Evolutionary conservation across 2,888 invertebrate genomes (phyloP), one percentile per base, ranked within the genome.

Genomic region (Odontocerum albicorne): DNA sequence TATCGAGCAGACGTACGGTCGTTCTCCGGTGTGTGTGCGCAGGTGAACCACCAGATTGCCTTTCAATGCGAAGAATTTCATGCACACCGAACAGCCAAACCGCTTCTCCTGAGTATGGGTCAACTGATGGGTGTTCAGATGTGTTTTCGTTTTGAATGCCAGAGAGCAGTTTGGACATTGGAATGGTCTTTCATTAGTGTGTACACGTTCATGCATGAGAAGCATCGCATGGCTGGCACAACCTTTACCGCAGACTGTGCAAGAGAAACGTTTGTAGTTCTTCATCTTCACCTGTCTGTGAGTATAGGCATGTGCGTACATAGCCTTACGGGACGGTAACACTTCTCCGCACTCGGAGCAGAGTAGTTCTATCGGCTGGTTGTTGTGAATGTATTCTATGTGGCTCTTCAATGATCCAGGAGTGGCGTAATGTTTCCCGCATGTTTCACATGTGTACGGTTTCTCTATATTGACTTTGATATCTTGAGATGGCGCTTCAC

Each of bases 11-110:
- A 72, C 67, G 63, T 78, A 80, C 0, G 80, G 79, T 0, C 78
- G 59, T 54, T 79, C 79, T 0, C 79, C 79, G 0, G 79, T 80
- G 55, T 80, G 79, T 0, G 77, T 78, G 3, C 79, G 63, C 38
- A 76, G 65, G 64, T 80, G 79, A 1, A 79, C 76, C 0, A 78
- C 77, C 32, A 78, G 66, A 60, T 78, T 78, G 0, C 78, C 78
- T 66, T 78, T 78, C 2, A 78, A 60, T 0, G 78, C 77, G 65
- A 78, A 78, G 66, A 77, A 78, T 52, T 78, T 78, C 77, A 77
- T 74, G 62, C 78, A 78, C 35, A 77, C 74, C 0, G 78, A 77
- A 62, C 78, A 78, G 1, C 78, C 77, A 66, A 78, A 78, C 57
- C 76, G 75, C 63, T 77, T 78, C 51, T 78, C 78, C 8, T 78